These are phyloP conservation scores for Pristionchus entomophagus DNA, from an alignment of 2,888 invertebrate genomes.

Conservation along the genomic window DNA sequence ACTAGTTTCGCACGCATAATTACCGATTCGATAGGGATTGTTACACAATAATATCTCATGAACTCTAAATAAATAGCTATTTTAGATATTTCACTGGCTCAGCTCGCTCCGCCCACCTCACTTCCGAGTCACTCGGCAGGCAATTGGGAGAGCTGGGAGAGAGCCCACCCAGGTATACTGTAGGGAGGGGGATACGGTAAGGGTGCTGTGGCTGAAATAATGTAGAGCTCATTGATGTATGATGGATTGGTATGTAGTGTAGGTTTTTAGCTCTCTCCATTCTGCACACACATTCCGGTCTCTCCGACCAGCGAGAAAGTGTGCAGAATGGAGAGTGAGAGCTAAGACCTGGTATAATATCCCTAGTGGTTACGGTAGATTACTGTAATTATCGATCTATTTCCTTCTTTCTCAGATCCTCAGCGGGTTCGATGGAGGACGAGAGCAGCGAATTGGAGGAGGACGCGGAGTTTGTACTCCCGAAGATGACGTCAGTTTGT, in stretches of 20 bases:
- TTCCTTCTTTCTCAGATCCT: slow-evolving; percentile 10
- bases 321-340: no score
- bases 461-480: slow-evolving; percentile 62
- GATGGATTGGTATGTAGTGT: not conserved
- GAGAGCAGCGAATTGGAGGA: slow-evolving; percentile 54
- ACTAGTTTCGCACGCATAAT: no score
- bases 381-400: not conserved
- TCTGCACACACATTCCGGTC: no score
- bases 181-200: not conserved
- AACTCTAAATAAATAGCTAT: not conserved
- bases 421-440: slow-evolving; percentile 46
- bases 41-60: no score
- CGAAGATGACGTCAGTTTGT: slow-evolving; percentile 56
- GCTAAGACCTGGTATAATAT: no score
- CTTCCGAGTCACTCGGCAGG: slow-evolving; percentile 25
- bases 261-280: no score
- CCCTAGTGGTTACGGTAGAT: not conserved
- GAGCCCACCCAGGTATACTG: slow-evolving; percentile 41
- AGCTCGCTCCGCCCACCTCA: slow-evolving; percentile 35
- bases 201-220: not conserved
- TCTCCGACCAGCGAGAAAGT: no score
- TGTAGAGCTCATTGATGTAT: not conserved
- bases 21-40: no score
- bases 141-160: slow-evolving; percentile 45
- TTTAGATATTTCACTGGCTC: slow-evolving; percentile 40